Base-by-base conservation (phyloP, 2,888 invertebrate species). In the Chrysolina oricalcia region DNA sequence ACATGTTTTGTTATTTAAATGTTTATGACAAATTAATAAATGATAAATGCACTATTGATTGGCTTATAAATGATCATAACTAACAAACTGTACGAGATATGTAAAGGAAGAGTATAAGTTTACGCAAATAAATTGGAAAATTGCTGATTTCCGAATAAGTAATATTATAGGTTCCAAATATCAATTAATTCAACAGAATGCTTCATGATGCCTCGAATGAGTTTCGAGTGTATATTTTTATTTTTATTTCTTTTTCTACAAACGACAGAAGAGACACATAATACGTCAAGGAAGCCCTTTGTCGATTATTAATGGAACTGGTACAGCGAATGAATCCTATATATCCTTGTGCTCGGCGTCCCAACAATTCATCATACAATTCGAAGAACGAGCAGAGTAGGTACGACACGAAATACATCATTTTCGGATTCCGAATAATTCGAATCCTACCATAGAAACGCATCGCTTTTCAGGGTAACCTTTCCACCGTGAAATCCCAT, bases 401-500 rank as follows among this genome's bases (percentile, higher is more conserved):
- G 35, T 35, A 27, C 35, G 59, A 59, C 35, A 59, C 9, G 13
- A 59, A 59, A 59, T 35, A 35, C 17, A 59, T 59, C 10, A 35
- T 59, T 59, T 59, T 1, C 27, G 23, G 59, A 59, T 59, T 59
- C 35, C 59, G 59, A 35, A 35, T 8, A 64, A 27, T 62, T 41
- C 64, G 17, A 64, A 64, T 11, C 64, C 41, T 41, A 27, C 43
- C 43, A 43, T 19, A 27, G 27, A 46, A 46, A 41, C 41, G 35
- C 64, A 65, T 65, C 41, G 23, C 64, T 46, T 69, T 70, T 62
- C 66, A 67, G 70, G 21, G 64, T 56, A 19, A 11, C 70, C 56
- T 56, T 27, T 41, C 64, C 69, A 46, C 46, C 66, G 66, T 70
- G 63, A 70, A 66, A 70, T 66, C 66, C 74, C 41, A 71, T 67